Conservation (phyloP, 1,140 invertebrate genomes). For the Drosophila mayri region DNA sequence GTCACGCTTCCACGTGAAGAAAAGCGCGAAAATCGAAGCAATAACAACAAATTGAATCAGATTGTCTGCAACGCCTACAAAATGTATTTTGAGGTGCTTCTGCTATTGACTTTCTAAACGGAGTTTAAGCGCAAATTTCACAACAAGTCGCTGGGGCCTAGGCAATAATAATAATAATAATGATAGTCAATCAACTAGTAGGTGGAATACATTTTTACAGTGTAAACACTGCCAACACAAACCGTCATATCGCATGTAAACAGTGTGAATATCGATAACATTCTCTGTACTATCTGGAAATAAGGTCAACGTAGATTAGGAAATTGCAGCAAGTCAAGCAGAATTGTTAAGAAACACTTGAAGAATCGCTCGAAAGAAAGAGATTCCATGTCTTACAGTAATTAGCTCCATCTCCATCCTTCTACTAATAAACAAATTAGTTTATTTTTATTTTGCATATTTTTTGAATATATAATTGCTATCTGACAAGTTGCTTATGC, state of each 20-base stretch:
- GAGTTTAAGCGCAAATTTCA: constrained; percentile 1
- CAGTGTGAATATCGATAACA: constrained; percentile 44
- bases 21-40: constrained; percentile 37
- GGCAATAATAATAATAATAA: constrained; percentile 10
- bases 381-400: background rate
- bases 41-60: constrained; percentile 33
- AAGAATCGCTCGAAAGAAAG: background rate
- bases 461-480: background rate
- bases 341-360: background rate
- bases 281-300: constrained; percentile 13
- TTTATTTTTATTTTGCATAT: background rate
- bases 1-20: constrained; percentile 57
- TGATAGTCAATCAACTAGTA: constrained; percentile 24
- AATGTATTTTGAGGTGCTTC: constrained; percentile 9
- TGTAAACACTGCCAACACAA: constrained; percentile 31
- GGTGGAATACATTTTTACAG: constrained; percentile 15
- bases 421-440: background rate
- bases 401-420: background rate
- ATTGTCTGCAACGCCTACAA: constrained; percentile 33
- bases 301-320: constrained; percentile 38
- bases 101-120: constrained; percentile 3
- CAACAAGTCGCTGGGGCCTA: background rate
- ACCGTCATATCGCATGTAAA: constrained; percentile 35
- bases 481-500: background rate
- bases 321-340: constrained; percentile 5